Conservation (phyloP, 2,888 invertebrate species). For the Orthosia cruda region DNA sequence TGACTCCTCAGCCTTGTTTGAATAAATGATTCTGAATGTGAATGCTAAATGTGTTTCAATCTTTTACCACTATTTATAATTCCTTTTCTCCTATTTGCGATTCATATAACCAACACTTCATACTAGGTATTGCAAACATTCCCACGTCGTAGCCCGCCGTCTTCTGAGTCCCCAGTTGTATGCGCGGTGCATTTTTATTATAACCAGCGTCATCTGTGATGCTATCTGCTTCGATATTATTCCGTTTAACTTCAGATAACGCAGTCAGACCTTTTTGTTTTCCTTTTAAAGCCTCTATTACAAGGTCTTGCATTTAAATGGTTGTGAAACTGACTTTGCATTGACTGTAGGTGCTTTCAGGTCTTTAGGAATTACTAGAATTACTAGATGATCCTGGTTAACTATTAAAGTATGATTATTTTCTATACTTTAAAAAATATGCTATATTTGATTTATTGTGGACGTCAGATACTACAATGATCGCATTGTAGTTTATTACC, state of each 20-base stretch:
- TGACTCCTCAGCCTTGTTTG: background rate
- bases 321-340: slow-evolving; percentile 8
- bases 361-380: background rate
- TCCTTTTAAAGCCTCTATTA: slow-evolving; percentile 56
- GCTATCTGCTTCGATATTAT: slow-evolving; percentile 60
- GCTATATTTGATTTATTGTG: background rate
- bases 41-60: background rate
- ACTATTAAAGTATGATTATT: background rate
- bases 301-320: slow-evolving; percentile 42
- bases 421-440: background rate
- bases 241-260: slow-evolving; percentile 58
- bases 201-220: slow-evolving; percentile 57
- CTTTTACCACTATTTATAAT: background rate
- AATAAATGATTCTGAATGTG: background rate
- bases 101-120: slow-evolving; percentile 6
- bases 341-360: background rate
- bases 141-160: slow-evolving; percentile 33
- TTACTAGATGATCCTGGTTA: background rate
- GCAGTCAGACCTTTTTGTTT: slow-evolving; percentile 50
- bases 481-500: background rate
- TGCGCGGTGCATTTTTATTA: slow-evolving; percentile 63
- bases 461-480: background rate
- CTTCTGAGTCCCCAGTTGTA: slow-evolving; percentile 15
- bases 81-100: slow-evolving; percentile 1
- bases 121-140: slow-evolving; percentile 38